Conservation (phyloP, 2,113 vertebrate genomes). For the Tyrannus savana region DNA sequence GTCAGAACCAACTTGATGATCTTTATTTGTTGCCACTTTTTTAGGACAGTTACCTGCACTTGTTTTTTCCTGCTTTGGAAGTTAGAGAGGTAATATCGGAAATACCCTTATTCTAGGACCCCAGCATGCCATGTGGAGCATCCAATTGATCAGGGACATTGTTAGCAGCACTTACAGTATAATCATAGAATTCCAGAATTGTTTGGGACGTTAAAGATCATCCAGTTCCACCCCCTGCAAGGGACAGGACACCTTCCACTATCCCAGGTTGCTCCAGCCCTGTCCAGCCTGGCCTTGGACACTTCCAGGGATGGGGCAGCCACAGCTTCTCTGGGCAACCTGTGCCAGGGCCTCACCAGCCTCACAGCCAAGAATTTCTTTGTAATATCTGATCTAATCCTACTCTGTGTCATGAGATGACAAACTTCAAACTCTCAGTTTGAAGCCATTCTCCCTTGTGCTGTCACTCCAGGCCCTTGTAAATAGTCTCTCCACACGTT, state of each 20-base stretch:
- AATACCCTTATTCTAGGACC: background rate
- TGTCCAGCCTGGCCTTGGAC: background rate
- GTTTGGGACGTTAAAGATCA: fast-evolving
- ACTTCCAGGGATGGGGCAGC: background rate
- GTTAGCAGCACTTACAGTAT: background rate
- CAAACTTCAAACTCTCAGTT: background rate
- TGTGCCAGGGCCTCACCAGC: background rate
- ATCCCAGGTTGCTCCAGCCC: background rate
- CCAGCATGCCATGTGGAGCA: fast-evolving
- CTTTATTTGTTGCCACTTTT: background rate
- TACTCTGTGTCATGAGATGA: background rate
- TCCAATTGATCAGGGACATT: background rate
- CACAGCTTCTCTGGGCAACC: background rate
- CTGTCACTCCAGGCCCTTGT: background rate
- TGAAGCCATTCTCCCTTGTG: background rate
- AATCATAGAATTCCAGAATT: background rate
- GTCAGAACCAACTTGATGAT: background rate
- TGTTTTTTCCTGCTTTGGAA: background rate
- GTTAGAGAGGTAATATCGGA: background rate
- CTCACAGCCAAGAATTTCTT: background rate
- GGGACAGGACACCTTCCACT: background rate
- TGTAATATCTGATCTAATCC: no score
- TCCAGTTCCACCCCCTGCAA: fast-evolving
- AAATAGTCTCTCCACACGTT: background rate
- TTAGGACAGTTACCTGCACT: no score